Evolutionary conservation across 1,140 invertebrate genomes (phyloP).

Genomic region (Papilio dardanus): DNA sequence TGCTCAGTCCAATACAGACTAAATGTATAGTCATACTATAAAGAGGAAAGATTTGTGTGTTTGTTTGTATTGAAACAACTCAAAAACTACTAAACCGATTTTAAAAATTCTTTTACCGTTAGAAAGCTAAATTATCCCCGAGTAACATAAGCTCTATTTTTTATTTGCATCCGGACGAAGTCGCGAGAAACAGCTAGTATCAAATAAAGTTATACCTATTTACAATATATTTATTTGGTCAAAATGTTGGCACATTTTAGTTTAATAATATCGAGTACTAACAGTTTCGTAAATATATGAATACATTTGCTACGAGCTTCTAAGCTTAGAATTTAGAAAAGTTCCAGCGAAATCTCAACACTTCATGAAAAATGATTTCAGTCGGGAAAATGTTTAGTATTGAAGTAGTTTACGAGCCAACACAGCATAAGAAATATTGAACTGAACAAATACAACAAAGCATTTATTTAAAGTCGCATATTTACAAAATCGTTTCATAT

Average conservation of each 20-base stretch:
- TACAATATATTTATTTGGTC: not conserved
- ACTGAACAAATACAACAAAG: not conserved
- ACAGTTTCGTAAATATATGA: not conserved
- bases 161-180: too few relatives aligned
- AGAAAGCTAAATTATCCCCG: too few relatives aligned
- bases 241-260: not conserved
- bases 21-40: too few relatives aligned
- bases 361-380: constrained; percentile 13
- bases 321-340: constrained; percentile 13
- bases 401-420: constrained; percentile 4
- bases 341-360: not conserved
- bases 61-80: too few relatives aligned
- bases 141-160: too few relatives aligned
- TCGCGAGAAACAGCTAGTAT: too few relatives aligned
- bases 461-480: not conserved
- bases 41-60: too few relatives aligned
- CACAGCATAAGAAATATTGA: not conserved
- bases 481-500: not conserved
- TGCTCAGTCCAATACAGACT: too few relatives aligned
- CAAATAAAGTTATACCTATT: not conserved
- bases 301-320: not conserved
- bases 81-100: too few relatives aligned
- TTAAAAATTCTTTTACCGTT: too few relatives aligned
- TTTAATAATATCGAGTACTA: constrained; percentile 2
- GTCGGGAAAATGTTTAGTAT: constrained; percentile 8